Conservation (phyloP, 2,797 vertebrate genomes). For the Pseudopleuronectes americanus region DNA sequence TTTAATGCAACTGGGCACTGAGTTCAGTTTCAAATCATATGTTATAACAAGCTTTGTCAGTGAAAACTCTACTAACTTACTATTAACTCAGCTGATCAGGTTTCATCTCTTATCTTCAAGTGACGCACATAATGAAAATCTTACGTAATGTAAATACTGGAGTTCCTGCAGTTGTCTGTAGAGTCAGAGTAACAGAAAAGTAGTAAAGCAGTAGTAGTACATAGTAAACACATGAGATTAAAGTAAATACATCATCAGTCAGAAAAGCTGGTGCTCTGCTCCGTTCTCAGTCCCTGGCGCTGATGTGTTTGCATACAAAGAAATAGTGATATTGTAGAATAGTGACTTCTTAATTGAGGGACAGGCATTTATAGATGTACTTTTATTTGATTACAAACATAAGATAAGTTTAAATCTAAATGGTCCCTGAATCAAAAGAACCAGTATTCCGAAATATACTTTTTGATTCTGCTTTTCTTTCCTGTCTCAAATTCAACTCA, state of each 20-base stretch:
- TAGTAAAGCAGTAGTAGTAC: too few relatives aligned
- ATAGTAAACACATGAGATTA: not conserved
- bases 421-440: not conserved
- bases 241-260: slow-evolving; percentile 1
- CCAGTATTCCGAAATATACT: not conserved
- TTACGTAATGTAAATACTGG: not conserved
- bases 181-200: not conserved
- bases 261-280: slow-evolving; percentile 8
- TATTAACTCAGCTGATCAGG: not conserved
- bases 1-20: slow-evolving; percentile 19
- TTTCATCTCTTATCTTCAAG: not conserved
- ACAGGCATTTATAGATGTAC: not conserved
- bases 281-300: not conserved
- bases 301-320: too few relatives aligned
- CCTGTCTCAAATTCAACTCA: not conserved
- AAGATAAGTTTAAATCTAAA: not conserved
- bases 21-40: not conserved
- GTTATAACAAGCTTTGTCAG: not conserved
- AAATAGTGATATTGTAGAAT: too few relatives aligned
- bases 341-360: not conserved
- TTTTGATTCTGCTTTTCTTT: slow-evolving; percentile 2
- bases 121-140: slow-evolving; percentile 1
- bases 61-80: too few relatives aligned
- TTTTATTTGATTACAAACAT: not conserved
- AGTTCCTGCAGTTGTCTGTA: not conserved